Percentiles rank a stretch among this genome's conserved stretches.
Evolutionary conservation across 2,113 vertebrate genomes (phyloP).

Genomic region (Myiopsitta monachus): DNA sequence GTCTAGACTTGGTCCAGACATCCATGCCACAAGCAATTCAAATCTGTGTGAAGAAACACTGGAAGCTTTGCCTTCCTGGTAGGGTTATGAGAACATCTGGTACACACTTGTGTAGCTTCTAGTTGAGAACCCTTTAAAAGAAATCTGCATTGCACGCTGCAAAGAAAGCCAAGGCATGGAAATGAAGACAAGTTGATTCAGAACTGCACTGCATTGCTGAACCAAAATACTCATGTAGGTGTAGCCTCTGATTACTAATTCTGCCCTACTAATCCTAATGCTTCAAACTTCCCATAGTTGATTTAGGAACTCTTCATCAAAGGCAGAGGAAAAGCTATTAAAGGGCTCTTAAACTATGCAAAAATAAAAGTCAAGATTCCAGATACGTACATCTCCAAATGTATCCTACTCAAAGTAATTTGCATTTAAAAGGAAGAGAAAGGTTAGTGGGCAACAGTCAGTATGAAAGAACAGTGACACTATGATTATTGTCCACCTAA

Average conservation of each 20-base stretch:
- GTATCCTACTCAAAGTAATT: not conserved
- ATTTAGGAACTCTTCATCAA: not conserved
- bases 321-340: not conserved
- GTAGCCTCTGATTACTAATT: not conserved
- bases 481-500: slow-evolving; percentile 10
- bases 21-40: not conserved
- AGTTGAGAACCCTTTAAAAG: not conserved
- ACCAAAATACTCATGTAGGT: not conserved
- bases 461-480: not conserved
- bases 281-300: not conserved
- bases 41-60: not conserved
- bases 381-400: not conserved
- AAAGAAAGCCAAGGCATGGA: not conserved
- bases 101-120: not conserved
- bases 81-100: rapidly evolving
- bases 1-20: not conserved
- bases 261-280: not conserved
- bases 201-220: not conserved
- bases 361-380: not conserved
- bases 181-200: not conserved
- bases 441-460: not conserved
- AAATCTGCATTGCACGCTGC: not conserved
- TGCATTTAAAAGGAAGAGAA: not conserved
- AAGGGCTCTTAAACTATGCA: not conserved
- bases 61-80: not conserved